Evolutionary conservation across 2,888 invertebrate genomes (phyloP).

Genomic region (Creontiades dilutus): DNA sequence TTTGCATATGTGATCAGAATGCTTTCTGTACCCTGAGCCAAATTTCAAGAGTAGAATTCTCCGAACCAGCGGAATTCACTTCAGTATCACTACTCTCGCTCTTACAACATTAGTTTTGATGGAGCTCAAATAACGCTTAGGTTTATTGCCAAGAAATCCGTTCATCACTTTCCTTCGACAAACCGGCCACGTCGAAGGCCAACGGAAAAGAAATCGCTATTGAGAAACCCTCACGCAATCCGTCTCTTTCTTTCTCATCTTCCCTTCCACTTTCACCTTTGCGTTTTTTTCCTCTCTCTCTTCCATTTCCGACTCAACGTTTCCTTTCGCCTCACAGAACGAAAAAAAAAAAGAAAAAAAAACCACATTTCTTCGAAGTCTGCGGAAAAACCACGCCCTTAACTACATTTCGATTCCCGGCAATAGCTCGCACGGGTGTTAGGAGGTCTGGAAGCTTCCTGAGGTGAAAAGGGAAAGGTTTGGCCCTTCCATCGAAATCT

Average conservation of each 20-base stretch:
- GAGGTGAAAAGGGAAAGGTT: not conserved
- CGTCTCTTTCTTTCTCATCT: not conserved
- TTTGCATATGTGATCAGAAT: too few relatives aligned
- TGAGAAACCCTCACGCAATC: not conserved
- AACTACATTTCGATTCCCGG: constrained; percentile 10
- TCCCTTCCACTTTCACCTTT: not conserved
- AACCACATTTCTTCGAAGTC: not conserved
- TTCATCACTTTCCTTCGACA: too few relatives aligned
- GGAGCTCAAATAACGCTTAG: too few relatives aligned
- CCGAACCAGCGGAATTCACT: too few relatives aligned
- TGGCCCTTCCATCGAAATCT: too few relatives aligned
- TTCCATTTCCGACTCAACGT: not conserved
- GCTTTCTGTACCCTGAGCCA: too few relatives aligned
- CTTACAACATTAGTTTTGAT: too few relatives aligned
- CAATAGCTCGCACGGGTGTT: not conserved
- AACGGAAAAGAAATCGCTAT: too few relatives aligned
- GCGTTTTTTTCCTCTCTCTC: not conserved
- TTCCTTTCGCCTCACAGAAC: not conserved
- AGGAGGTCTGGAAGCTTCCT: not conserved
- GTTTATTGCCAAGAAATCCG: too few relatives aligned
- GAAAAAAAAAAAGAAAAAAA: not conserved
- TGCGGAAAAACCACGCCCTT: not conserved
- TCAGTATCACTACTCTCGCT: too few relatives aligned
- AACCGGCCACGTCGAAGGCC: too few relatives aligned
- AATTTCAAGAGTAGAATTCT: too few relatives aligned